Conservation (phyloP, 1,140 invertebrate species). For the Battus philenor region DNA sequence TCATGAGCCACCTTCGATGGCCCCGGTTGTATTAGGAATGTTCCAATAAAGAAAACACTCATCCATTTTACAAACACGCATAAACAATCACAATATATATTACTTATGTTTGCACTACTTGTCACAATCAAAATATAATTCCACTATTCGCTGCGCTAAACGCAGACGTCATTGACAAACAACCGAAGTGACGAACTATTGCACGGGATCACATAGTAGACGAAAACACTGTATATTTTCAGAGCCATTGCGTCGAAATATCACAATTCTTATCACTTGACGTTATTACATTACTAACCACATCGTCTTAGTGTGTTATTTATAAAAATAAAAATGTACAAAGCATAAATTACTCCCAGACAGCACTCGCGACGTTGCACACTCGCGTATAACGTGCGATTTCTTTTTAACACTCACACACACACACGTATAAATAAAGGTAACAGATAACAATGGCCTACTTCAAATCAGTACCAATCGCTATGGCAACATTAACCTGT, state of each 20-base stretch:
- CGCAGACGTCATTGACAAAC: conserved; percentile 75
- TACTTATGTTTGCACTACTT: conserved; percentile 67
- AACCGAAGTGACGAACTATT: conserved; percentile 69
- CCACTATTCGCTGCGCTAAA: conserved; percentile 73
- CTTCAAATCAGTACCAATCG: conserved; percentile 28
- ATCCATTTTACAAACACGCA: conserved; percentile 72
- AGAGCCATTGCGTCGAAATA: conserved; percentile 56
- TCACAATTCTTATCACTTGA: conserved; percentile 69
- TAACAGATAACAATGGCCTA: conserved; percentile 53
- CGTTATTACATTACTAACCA: conserved; percentile 63
- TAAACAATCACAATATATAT: conserved; percentile 60
- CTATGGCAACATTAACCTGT: conserved; percentile 35
- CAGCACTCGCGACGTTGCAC: conserved; percentile 71
- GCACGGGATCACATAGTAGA: conserved; percentile 65
- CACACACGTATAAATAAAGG: conserved; percentile 38
- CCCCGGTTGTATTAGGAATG: conserved; percentile 59
- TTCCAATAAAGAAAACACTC: conserved; percentile 60
- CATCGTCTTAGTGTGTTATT: conserved; percentile 56
- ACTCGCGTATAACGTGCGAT: conserved; percentile 66
- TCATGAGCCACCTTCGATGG: conserved; percentile 72
- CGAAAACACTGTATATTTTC: conserved; percentile 65
- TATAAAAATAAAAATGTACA: conserved; percentile 74
- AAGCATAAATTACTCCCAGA: conserved; percentile 69
- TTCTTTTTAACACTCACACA: conserved; percentile 53
- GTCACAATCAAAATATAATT: conserved; percentile 73